phyloP scores from a whole-genome alignment of 2,113 vertebrate genomes.

The Arizona elegans region DNA sequence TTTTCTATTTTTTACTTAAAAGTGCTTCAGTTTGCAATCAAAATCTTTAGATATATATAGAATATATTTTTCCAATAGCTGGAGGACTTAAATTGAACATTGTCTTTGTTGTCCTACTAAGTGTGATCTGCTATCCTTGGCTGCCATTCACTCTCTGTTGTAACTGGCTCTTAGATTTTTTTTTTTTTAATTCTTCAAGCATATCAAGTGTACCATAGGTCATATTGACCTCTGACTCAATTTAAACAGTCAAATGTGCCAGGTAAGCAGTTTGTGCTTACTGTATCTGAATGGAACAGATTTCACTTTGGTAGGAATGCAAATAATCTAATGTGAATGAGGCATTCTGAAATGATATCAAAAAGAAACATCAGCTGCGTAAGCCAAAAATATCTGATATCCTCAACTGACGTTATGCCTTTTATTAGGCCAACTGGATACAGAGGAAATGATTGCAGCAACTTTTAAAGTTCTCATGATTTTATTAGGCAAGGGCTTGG shows the following conservation, averaged over 20 bases:
- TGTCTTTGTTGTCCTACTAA: not conserved
- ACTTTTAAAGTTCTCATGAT: not conserved
- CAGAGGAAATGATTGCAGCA: not conserved
- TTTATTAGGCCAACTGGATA: not conserved
- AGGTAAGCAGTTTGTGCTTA: not conserved
- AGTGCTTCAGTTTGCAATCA: not conserved
- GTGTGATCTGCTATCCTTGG: not conserved
- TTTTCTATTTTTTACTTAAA: not conserved
- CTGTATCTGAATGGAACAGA: not conserved
- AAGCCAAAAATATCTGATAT: not conserved
- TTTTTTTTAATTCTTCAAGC: not conserved
- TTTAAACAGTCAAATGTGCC: not conserved
- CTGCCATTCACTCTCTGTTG: not conserved
- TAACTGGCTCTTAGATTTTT: not conserved
- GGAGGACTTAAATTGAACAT: not conserved
- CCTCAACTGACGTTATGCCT: not conserved
- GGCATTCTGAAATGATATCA: not conserved
- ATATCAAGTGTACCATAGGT: constrained; percentile 1
- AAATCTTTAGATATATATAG: not conserved
- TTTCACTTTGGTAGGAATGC: not conserved
- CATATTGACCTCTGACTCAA: constrained; percentile 3
- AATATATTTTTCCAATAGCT: not conserved
- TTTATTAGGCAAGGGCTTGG: not conserved
- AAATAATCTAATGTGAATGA: not conserved
- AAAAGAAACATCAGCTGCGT: not conserved